phyloP scores from a whole-genome alignment of 1,140 invertebrate genomes.

The Brachionus plicatilis region DNA sequence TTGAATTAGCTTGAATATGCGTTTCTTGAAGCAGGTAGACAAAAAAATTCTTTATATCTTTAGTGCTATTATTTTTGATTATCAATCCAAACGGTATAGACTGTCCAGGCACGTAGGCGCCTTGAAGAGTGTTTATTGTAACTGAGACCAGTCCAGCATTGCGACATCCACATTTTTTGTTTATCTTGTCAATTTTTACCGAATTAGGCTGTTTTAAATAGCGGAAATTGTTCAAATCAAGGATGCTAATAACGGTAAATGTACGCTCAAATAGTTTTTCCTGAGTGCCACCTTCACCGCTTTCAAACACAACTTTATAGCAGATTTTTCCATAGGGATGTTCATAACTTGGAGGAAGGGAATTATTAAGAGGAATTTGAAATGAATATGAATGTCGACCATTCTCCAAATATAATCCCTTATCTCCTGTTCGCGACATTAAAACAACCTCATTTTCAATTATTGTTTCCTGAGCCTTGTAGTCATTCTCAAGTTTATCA shows the following conservation, averaged over 20 bases:
- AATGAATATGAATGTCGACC: constrained; percentile 17
- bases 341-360: constrained; percentile 12
- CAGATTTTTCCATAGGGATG: constrained; percentile 35
- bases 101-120: constrained; percentile 7
- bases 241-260: constrained; percentile 8
- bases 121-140: constrained; percentile 3
- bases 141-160: background rate
- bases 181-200: background rate
- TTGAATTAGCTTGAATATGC: constrained; percentile 32
- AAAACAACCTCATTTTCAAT: constrained; percentile 20
- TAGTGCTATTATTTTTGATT: constrained; percentile 8
- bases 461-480: background rate
- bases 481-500: constrained; percentile 16
- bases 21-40: constrained; percentile 21
- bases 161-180: background rate
- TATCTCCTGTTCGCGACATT: background rate
- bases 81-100: background rate
- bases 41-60: constrained; percentile 29
- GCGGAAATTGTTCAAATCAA: constrained; percentile 32
- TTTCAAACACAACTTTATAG: constrained; percentile 34
- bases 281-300: background rate
- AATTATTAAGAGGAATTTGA: background rate
- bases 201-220: constrained; percentile 4
- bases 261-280: background rate
- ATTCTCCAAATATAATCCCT: background rate